phyloP scores from a whole-genome alignment of 2,113 vertebrate species.

The Fregetta grallaria region DNA sequence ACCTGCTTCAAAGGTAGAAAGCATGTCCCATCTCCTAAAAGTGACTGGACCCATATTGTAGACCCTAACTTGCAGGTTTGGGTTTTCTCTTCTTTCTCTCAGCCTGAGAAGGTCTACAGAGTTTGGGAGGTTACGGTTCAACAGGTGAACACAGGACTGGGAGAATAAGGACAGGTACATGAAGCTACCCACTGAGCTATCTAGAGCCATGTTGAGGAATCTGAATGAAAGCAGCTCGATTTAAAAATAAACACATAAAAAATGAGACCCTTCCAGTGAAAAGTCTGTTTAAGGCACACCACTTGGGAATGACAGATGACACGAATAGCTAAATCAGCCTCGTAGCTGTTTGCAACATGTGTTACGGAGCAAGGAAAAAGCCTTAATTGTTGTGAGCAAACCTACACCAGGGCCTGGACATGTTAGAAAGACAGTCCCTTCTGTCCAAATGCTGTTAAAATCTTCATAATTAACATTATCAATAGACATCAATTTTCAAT shows the following conservation, averaged over 20 bases:
- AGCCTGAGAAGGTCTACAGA: background rate
- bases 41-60: background rate
- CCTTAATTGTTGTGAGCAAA: background rate
- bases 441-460: background rate
- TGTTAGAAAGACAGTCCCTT: background rate
- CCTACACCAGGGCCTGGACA: background rate
- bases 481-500: background rate
- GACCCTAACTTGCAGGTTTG: background rate
- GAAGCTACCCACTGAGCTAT: background rate
- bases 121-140: background rate
- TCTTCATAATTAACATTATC: background rate
- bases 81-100: background rate
- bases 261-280: background rate
- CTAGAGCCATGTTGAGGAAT: background rate
- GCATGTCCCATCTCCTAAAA: background rate
- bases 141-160: background rate
- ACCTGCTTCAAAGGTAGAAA: background rate
- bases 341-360: background rate
- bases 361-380: background rate
- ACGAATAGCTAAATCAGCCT: background rate
- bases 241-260: background rate
- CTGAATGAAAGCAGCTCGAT: background rate
- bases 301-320: background rate
- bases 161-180: background rate
- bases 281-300: background rate